Base-by-base conservation (phyloP, 2,797 vertebrate genomes). In the Acropternis orthonyx region DNA sequence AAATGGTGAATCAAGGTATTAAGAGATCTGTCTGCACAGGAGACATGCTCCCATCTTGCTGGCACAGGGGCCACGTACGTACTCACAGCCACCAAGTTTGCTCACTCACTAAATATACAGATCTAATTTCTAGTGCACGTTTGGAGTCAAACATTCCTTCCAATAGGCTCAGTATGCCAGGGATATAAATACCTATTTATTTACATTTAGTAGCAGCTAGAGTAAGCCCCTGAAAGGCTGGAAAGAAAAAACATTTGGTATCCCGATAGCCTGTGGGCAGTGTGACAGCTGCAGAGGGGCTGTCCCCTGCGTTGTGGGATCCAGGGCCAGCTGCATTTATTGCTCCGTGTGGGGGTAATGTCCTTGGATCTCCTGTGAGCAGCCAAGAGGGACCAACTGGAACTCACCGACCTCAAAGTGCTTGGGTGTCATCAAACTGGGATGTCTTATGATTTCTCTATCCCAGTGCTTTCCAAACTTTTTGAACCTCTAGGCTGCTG, bases 61-160 rank as follows among this genome's bases (percentile, higher is more conserved):
- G 97, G 96, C 96, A 89, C 43, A 59, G 92, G 62, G 46, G 63
- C 84, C 14, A 9, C 20, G 81, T 78, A 88, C 8, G 12, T 81
- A 76, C 95, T 97, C 97, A 24, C 62, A 95, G 96, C 89, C 95
- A 97, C 97, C 96, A 97, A 95, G 92, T 93, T 96, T 96, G 96
- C 94, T 97, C 93, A 67, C 92, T 96, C 94, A 93, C 91, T 97
- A 96, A 97, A 94, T 95, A 93, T 79, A 97, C 96, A 96, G 96
- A 96, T 96, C 96, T 91, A 90, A 92, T 97, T 98, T 97, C 97
- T 96, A 89, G 83, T 92, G 95, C 93, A 96, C 96, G 89, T 93
- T 96, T 93, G 96, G 94, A 95, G 96, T 97, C 94, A 94, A 96
- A 83, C 96, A 93, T 97, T 94, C 97, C 96, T 97, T 96, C 96